Evolutionary conservation across 2,888 invertebrate genomes (phyloP).

Genomic region (Aphodius granarius): DNA sequence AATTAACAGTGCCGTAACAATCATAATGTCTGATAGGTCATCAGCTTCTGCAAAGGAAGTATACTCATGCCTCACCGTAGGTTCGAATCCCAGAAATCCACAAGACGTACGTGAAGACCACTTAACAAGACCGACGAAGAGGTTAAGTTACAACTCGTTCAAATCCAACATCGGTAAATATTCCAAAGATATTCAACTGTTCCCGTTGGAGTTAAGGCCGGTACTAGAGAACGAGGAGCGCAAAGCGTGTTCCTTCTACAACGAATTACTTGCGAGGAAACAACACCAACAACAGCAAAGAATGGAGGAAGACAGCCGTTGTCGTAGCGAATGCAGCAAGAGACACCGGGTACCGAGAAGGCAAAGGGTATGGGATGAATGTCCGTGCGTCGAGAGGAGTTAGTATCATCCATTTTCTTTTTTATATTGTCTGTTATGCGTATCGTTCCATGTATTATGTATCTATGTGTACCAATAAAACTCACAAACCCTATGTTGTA

Average conservation of each 20-base stretch:
- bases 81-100: not conserved
- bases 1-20: not conserved
- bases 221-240: constrained; percentile 17
- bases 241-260: not conserved
- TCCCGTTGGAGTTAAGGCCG: constrained; percentile 23
- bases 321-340: not conserved
- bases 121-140: constrained; percentile 16
- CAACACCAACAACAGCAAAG: not conserved
- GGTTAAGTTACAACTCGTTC: constrained; percentile 16
- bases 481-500: constrained; percentile 9
- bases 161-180: constrained; percentile 22
- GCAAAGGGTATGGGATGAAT: constrained; percentile 9
- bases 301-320: not conserved
- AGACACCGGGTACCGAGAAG: constrained; percentile 6
- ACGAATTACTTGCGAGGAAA: not conserved
- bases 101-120: not conserved
- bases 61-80: not conserved
- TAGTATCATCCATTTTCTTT: constrained; percentile 9
- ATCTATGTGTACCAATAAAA: constrained; percentile 7
- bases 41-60: not conserved
- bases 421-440: not conserved
- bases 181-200: constrained; percentile 21
- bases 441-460: constrained; percentile 5
- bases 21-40: constrained; percentile 2
- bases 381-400: not conserved